Evolutionary conservation across 2,888 invertebrate genomes (phyloP).

Genomic region (Nysson spinosus): DNA sequence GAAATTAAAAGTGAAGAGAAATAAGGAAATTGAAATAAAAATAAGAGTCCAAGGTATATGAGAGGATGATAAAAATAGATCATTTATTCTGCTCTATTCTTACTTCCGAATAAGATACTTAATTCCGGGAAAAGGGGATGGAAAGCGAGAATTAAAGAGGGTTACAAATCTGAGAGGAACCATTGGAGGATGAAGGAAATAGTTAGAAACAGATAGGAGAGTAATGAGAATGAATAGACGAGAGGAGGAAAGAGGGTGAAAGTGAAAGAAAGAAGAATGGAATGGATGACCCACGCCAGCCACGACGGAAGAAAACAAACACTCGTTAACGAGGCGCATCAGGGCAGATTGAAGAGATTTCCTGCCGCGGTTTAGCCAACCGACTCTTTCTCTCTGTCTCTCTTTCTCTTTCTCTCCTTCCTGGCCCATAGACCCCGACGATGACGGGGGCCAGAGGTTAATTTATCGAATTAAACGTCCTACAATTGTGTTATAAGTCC

Average conservation of each 20-base stretch:
- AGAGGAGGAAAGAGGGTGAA: constrained; percentile 1
- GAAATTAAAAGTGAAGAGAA: no score
- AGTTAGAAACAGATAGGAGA: no score
- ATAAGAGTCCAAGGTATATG: no score
- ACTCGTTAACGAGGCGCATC: constrained; percentile 74
- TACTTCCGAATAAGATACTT: no score
- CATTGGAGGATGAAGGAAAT: not conserved
- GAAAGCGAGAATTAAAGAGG: no score
- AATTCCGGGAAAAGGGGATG: not conserved
- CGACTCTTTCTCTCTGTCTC: constrained; percentile 49
- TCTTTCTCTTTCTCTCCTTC: constrained; percentile 27
- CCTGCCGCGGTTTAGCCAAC: constrained; percentile 70
- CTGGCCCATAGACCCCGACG: constrained; percentile 60
- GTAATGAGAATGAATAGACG: not conserved
- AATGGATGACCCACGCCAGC: constrained; percentile 23
- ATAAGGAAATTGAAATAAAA: no score
- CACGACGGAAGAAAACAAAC: constrained; percentile 72
- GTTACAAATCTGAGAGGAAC: no score
- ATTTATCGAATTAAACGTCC: constrained; percentile 75
- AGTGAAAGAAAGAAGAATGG: constrained; percentile 27
- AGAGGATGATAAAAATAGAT: no score
- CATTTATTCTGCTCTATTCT: no score
- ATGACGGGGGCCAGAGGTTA: constrained; percentile 71
- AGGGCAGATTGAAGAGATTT: constrained; percentile 76
- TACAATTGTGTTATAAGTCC: constrained; percentile 73